Percentiles rank a stretch among this genome's conserved stretches.
Conservation (phyloP, 1,140 invertebrate genomes). For the Hirudo medicinalis region DNA sequence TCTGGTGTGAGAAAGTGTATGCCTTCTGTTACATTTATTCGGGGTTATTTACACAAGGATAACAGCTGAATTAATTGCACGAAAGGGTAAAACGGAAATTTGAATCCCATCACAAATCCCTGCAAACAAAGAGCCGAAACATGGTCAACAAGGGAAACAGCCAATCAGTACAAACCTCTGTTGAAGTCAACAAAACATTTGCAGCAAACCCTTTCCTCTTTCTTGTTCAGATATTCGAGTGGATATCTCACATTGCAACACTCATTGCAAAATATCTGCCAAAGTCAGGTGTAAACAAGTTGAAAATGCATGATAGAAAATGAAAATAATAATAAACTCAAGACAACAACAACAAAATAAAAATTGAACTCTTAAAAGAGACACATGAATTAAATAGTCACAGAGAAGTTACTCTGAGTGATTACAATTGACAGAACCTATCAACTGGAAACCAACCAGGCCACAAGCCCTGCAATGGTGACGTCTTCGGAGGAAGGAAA, state of each 20-base stretch:
- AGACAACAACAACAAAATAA: not conserved
- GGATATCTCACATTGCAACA: slow-evolving; percentile 63
- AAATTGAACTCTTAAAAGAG: not conserved
- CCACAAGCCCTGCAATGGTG: slow-evolving; percentile 91
- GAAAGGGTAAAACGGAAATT: too few relatives aligned
- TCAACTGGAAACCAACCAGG: slow-evolving; percentile 41
- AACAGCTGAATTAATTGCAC: too few relatives aligned
- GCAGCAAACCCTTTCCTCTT: slow-evolving; percentile 51
- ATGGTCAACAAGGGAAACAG: not conserved
- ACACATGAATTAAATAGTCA: too few relatives aligned
- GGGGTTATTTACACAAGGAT: not conserved
- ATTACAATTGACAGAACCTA: not conserved
- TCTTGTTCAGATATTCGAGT: slow-evolving; percentile 58
- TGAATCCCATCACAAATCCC: not conserved
- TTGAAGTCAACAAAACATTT: slow-evolving; percentile 32
- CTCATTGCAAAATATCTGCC: slow-evolving; percentile 63
- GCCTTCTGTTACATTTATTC: not conserved
- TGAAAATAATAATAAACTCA: not conserved
- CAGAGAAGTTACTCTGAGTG: too few relatives aligned
- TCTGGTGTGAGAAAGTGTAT: not conserved
- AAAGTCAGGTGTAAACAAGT: slow-evolving; percentile 20
- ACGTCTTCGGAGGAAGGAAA: slow-evolving; percentile 80
- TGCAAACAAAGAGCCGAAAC: not conserved
- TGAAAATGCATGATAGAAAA: not conserved
- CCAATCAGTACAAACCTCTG: slow-evolving; percentile 14